Conservation (phyloP, 2,113 vertebrate genomes). For the Corynorhinus townsendii region DNA sequence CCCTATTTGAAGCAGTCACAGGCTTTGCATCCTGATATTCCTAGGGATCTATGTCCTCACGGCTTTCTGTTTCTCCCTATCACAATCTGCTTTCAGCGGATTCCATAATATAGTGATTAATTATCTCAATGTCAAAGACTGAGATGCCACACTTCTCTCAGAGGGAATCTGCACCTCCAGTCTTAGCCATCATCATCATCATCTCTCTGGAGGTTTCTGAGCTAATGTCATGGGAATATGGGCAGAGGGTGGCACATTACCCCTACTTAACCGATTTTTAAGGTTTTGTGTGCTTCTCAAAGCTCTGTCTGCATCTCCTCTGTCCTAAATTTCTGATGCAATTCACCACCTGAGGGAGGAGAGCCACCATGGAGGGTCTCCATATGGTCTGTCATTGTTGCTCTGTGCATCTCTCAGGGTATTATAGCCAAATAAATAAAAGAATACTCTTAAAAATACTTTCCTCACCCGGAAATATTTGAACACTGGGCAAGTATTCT, state of each 20-base stretch:
- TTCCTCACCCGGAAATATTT: neutral
- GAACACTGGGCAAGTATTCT: neutral
- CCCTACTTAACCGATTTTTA: neutral
- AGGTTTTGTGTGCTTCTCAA: neutral
- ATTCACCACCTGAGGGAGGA: neutral
- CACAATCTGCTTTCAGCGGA: neutral
- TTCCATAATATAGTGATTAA: neutral
- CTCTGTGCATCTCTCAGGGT: neutral
- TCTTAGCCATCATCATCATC: neutral
- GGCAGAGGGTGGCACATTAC: too few species aligned
- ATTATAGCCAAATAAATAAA: neutral
- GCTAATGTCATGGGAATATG: neutral
- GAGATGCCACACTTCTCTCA: neutral
- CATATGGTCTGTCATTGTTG: too few species aligned
- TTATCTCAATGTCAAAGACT: neutral
- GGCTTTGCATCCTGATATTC: neutral
- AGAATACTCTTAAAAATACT: neutral
- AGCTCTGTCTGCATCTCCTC: neutral
- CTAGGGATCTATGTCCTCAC: rapidly evolving
- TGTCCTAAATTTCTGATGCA: neutral
- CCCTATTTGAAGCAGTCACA: neutral
- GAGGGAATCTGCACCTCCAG: neutral
- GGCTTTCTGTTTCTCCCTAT: neutral
- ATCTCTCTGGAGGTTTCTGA: neutral
- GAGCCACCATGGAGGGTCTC: rapidly evolving